Conservation (phyloP, 2,797 vertebrate species). For the Anguilla marmorata region DNA sequence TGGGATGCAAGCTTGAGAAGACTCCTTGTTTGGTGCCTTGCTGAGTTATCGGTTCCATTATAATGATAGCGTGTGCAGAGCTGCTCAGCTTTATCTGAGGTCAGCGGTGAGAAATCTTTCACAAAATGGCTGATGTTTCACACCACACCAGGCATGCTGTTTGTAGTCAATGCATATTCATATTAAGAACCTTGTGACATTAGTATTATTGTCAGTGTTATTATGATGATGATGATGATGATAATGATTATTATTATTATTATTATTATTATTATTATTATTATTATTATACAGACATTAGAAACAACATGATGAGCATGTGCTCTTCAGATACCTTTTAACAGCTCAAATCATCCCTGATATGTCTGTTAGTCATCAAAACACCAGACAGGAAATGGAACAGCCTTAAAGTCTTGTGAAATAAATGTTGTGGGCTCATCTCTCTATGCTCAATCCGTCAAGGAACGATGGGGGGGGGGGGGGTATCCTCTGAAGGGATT, state of each 20-base stretch:
- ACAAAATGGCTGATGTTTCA: background rate
- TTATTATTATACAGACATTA: background rate
- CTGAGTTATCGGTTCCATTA: slow-evolving; percentile 21
- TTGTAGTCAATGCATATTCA: background rate
- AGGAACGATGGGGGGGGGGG: background rate
- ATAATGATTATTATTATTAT: background rate
- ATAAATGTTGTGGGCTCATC: slow-evolving; percentile 17
- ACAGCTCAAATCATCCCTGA: background rate
- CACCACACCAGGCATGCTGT: background rate
- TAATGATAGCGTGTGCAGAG: background rate
- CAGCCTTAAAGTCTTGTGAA: background rate
- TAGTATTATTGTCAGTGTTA: background rate
- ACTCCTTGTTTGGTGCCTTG: slow-evolving; percentile 20
- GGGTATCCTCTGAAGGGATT: background rate
- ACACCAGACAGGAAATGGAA: background rate
- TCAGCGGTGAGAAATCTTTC: background rate
- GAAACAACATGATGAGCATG: background rate
- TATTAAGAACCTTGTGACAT: background rate
- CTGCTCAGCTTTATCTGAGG: background rate
- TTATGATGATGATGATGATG: background rate
- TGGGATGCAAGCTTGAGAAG: slow-evolving; percentile 4
- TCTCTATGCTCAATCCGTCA: background rate
- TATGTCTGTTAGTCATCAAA: background rate
- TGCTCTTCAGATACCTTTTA: background rate
- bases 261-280: background rate